Conservation (phyloP, 2,797 vertebrate species). For the Parauchenoglanis ngamensis region DNA sequence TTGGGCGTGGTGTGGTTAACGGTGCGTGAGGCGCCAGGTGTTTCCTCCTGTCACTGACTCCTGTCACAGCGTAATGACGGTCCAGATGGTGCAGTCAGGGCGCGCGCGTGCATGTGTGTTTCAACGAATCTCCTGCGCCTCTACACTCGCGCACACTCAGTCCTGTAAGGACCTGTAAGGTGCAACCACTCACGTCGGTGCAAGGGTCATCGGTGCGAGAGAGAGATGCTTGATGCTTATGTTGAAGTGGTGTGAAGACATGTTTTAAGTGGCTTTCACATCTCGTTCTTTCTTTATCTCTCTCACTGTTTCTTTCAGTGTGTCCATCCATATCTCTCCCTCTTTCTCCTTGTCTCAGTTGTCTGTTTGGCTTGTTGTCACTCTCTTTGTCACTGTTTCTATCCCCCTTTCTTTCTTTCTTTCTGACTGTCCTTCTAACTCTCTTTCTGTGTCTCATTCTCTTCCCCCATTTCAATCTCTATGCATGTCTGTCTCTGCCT, state of each 20-base stretch:
- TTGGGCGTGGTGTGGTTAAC: constrained; percentile 6
- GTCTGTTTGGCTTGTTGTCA: neutral
- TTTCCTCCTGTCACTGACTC: constrained; percentile 43
- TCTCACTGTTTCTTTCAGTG: neutral
- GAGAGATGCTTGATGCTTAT: neutral
- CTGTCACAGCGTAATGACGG: neutral
- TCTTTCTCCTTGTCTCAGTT: neutral
- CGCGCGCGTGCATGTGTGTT: neutral
- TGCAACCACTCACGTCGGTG: neutral
- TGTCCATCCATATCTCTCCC: neutral
- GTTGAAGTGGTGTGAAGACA: neutral
- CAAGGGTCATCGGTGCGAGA: too few relatives aligned
- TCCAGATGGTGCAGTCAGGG: constrained; percentile 20
- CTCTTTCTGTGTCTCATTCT: neutral
- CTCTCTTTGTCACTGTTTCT: neutral
- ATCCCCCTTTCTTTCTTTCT: neutral
- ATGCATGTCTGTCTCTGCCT: neutral
- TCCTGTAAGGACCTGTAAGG: neutral
- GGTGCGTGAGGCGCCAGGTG: constrained; percentile 22
- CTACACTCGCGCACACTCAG: neutral
- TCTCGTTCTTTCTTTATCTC: neutral
- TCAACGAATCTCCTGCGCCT: constrained; percentile 56
- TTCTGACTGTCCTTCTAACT: neutral
- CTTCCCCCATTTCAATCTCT: too few relatives aligned
- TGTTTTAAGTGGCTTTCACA: neutral